Evolutionary conservation across 2,797 vertebrate genomes (phyloP).

Genomic region (Pseudomugil tenellus): DNA sequence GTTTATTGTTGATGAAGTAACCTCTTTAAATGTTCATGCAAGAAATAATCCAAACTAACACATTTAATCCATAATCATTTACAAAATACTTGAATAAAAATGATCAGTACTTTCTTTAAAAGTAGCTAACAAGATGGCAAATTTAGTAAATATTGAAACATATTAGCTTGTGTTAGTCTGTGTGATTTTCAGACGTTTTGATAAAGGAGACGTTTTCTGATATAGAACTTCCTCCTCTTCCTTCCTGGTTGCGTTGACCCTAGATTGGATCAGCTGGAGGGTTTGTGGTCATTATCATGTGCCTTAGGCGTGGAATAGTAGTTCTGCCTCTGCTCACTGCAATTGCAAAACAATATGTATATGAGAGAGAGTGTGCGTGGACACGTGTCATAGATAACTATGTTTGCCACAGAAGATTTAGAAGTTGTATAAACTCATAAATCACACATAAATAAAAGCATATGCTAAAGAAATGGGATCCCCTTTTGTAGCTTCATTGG

Average conservation of each 20-base stretch:
- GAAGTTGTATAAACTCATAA: slow-evolving; percentile 1
- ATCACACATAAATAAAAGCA: slow-evolving; percentile 1
- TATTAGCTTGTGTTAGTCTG: too few species aligned
- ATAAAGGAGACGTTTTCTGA: background rate
- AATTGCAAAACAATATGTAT: background rate
- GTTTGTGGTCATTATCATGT: background rate
- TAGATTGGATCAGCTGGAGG: background rate
- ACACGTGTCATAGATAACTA: background rate
- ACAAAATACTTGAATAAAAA: too few species aligned
- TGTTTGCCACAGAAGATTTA: background rate
- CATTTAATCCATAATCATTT: background rate
- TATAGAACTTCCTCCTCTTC: background rate
- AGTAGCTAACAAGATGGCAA: too few species aligned
- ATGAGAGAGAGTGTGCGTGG: background rate
- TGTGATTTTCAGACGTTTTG: too few species aligned
- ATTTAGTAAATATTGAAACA: too few species aligned
- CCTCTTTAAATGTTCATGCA: too few species aligned
- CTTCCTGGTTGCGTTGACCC: background rate
- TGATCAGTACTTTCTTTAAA: too few species aligned
- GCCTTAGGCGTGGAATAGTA: background rate
- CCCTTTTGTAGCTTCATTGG: background rate
- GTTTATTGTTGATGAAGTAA: background rate
- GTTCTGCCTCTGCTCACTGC: background rate
- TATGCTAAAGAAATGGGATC: background rate
- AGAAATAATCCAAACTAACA: background rate